phyloP scores from a whole-genome alignment of 2,888 invertebrate genomes.

The Protophormia terraenovae region DNA sequence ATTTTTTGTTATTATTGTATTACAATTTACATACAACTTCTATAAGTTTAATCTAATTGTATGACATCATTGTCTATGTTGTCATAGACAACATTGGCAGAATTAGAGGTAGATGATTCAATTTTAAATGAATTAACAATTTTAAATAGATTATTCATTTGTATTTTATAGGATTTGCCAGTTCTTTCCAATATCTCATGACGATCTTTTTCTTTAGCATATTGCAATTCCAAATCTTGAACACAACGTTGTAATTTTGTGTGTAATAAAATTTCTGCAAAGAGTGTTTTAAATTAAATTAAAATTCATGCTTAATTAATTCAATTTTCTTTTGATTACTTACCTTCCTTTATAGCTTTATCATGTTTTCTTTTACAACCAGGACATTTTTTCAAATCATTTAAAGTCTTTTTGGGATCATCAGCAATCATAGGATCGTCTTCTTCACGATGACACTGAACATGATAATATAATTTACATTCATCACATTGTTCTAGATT shows the following conservation, averaged over 20 bases:
- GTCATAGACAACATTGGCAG: slow-evolving; percentile 1
- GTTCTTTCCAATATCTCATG: slow-evolving; percentile 70
- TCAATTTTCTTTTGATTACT: neutral
- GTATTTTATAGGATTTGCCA: slow-evolving; percentile 72
- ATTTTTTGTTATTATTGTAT: neutral
- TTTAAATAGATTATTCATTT: slow-evolving; percentile 73
- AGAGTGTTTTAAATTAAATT: slow-evolving; percentile 18
- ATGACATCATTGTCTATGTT: slow-evolving; percentile 19
- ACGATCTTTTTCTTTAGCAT: slow-evolving; percentile 70
- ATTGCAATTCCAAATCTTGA: slow-evolving; percentile 70
- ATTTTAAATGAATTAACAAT: slow-evolving; percentile 73
- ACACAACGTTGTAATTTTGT: slow-evolving; percentile 66
- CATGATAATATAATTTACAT: slow-evolving; percentile 73
- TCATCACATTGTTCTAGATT: slow-evolving; percentile 71
- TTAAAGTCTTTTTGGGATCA: slow-evolving; percentile 22
- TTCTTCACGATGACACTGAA: slow-evolving; percentile 71
- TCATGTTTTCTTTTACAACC: slow-evolving; percentile 65
- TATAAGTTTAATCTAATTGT: slow-evolving; percentile 36
- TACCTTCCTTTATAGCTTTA: slow-evolving; percentile 66
- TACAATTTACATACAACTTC: neutral
- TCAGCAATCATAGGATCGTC: slow-evolving; percentile 53
- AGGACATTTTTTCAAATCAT: slow-evolving; percentile 66
- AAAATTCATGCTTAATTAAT: neutral
- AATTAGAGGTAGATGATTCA: slow-evolving; percentile 19
- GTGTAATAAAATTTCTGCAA: slow-evolving; percentile 53